These are phyloP conservation scores for Xiphias gladius DNA, from an alignment of 2,113 vertebrate species.

Conservation along the genomic window DNA sequence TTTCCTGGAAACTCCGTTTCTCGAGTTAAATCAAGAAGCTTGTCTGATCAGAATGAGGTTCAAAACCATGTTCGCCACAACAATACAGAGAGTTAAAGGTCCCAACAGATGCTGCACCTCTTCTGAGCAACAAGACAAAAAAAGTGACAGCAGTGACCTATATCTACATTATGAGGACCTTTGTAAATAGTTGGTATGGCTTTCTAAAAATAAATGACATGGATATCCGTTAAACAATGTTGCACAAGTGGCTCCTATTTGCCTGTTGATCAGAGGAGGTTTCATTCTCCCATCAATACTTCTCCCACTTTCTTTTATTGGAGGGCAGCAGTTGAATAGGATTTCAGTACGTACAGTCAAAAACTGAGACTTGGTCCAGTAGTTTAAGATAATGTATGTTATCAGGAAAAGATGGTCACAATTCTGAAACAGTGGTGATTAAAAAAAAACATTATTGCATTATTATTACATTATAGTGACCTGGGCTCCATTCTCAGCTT, in stretches of 20 bases:
- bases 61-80: constrained; percentile 59
- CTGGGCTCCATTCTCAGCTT: background rate
- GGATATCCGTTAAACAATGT: constrained; percentile 75
- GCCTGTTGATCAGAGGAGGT: constrained; percentile 58
- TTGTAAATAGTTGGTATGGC: constrained; percentile 69
- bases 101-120: constrained; percentile 57
- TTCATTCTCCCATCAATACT: constrained; percentile 66
- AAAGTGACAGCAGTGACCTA: constrained; percentile 51
- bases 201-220: constrained; percentile 79
- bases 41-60: constrained; percentile 62
- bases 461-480: background rate
- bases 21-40: constrained; percentile 72
- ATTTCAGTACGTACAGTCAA: constrained; percentile 2
- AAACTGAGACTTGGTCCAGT: background rate
- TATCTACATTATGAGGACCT: constrained; percentile 67
- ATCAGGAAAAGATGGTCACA: background rate
- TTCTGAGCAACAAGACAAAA: constrained; percentile 30
- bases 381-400: background rate
- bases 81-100: constrained; percentile 47
- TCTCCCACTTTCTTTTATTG: constrained; percentile 41
- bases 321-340: background rate
- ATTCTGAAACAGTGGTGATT: background rate
- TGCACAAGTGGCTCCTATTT: constrained; percentile 71
- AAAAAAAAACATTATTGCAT: background rate
- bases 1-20: constrained; percentile 65